These are phyloP conservation scores for Hirudo medicinalis DNA, from an alignment of 1,140 invertebrate genomes.

Conservation along the genomic window DNA sequence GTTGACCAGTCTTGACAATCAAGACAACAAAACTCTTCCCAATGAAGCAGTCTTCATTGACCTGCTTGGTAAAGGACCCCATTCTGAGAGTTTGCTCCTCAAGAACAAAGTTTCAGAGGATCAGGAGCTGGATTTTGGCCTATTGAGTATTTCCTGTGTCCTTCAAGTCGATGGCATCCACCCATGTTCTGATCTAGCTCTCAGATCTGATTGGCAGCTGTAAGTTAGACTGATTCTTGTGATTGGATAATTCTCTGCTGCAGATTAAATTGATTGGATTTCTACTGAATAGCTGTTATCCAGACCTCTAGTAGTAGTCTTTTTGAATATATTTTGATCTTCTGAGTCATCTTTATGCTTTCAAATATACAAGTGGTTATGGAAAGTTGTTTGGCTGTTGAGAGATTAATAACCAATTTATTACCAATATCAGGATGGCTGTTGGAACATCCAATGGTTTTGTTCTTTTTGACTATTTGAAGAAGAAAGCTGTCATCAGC, in stretches of 20 bases:
- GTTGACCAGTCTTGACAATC: constrained; percentile 45
- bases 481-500: constrained; percentile 57
- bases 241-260: too few species aligned
- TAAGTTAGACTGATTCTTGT: not conserved
- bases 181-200: not conserved
- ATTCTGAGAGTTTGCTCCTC: not conserved
- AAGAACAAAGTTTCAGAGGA: not conserved
- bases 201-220: constrained; percentile 6
- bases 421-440: constrained; percentile 46
- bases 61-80: not conserved
- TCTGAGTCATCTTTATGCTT: not conserved
- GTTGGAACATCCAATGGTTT: constrained; percentile 89
- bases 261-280: not conserved
- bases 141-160: not conserved
- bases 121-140: not conserved
- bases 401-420: too few species aligned
- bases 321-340: too few species aligned
- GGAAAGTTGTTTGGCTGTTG: too few species aligned
- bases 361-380: not conserved
- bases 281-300: not conserved
- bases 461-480: constrained; percentile 65
- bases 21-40: not conserved
- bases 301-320: not conserved
- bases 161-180: constrained; percentile 4
- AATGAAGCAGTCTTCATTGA: not conserved